Base-by-base conservation (phyloP, 2,888 invertebrate genomes). In the Chelonus formosanus region DNA sequence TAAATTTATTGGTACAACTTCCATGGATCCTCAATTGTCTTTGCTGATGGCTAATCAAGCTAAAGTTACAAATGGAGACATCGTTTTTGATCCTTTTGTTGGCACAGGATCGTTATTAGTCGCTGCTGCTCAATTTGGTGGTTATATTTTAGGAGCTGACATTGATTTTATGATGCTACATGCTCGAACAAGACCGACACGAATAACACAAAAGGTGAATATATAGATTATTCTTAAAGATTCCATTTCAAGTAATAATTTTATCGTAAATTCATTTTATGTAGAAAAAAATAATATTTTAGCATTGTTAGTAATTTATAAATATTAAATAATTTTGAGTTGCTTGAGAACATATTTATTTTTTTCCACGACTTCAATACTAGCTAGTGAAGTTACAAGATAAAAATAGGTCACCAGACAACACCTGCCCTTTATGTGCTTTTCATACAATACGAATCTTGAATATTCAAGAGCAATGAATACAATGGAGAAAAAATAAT, bases 1-100 rank as follows among this genome's bases (percentile, higher is more conserved):
- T 2, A 93, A 93, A 84, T 99, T 98, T 84, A 98, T 99, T 77
- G 97, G 97, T 8, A 99, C 98, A 84, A 99, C 99, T 0, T 96
- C 96, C 74, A 99, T 99, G 99, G 98, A 99, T 83, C 93, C 98
- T 0, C 94, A 95, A 76, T 86, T 99, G 4, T 92, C 98, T 0
- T 85, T 99, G 56, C 86, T 99, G 63, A 98, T 98, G 97, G 94
- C 97, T 0, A 99, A 99, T 86, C 92, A 98, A 85, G 97, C 94
- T 0, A 87, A 90, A 83, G 90, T 95, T 4, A 84, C 85, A 62
- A 75, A 85, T 0, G 92, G 92, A 0, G 90, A 93, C 78, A 74
- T 98, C 0, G 90, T 97, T 44, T 87, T 95, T 44, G 99, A 99
- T 85, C 98, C 98, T 0, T 99, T 99, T 86, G 98, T 95, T 3